Conservation (phyloP, 2,113 vertebrate species). For the Theropithecus gelada region DNA sequence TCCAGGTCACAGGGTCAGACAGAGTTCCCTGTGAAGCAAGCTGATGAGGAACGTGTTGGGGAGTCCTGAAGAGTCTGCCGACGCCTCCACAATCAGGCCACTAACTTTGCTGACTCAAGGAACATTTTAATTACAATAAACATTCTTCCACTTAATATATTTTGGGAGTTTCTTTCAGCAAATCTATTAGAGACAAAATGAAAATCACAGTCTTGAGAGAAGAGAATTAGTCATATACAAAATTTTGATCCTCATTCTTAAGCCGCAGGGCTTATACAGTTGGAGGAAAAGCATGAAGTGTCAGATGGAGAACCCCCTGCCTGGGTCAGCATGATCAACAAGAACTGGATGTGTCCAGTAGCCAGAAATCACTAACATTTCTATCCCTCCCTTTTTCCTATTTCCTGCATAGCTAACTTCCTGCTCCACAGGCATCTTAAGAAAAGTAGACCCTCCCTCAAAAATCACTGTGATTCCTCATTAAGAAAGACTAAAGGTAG, state of each 20-base stretch:
- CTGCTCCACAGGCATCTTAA: not conserved
- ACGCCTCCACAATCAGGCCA: not conserved
- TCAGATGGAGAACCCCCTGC: not conserved
- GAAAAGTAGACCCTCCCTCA: not conserved
- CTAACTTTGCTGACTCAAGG: not conserved
- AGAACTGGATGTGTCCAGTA: no score
- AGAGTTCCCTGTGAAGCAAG: not conserved
- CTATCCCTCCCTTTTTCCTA: not conserved
- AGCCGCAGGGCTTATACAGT: not conserved
- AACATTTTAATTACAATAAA: not conserved
- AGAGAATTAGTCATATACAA: not conserved
- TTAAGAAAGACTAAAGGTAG: not conserved
- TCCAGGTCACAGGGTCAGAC: not conserved
- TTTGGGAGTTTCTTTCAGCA: not conserved
- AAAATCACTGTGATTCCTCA: not conserved
- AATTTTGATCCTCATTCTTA: not conserved
- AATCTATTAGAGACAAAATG: not conserved
- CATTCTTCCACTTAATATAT: not conserved
- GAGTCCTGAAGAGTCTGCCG: not conserved
- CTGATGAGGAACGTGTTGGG: not conserved
- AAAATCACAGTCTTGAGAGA: not conserved
- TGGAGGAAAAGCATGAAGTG: not conserved
- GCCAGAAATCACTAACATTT: not conserved
- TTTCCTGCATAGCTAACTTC: not conserved
- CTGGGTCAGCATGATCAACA: not conserved